Conservation (phyloP, 1,140 invertebrate species). For the Leptinotarsa undecemlineata region DNA sequence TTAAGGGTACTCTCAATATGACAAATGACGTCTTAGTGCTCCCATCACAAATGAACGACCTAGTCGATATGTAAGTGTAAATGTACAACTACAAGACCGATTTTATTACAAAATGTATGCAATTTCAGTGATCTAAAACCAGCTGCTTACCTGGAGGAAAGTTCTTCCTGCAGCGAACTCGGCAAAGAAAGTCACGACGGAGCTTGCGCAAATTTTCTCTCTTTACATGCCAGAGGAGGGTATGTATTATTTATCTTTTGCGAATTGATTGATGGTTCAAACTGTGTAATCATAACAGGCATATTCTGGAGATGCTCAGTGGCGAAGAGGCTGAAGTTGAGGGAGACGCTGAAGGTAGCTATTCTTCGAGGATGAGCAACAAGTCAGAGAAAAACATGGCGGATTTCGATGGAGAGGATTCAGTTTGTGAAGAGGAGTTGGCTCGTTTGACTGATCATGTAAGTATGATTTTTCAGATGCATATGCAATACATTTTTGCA, state of each 20-base stretch:
- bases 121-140: slow-evolving; percentile 42
- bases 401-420: slow-evolving; percentile 92
- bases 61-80: slow-evolving; percentile 30
- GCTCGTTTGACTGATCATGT: slow-evolving; percentile 73
- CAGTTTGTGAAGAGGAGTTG: slow-evolving; percentile 84
- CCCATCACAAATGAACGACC: slow-evolving; percentile 43
- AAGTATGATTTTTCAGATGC: slow-evolving; percentile 37
- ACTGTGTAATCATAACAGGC: slow-evolving; percentile 41
- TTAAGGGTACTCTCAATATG: slow-evolving; percentile 40
- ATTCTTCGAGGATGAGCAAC: slow-evolving; percentile 86
- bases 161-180: slow-evolving; percentile 55
- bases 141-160: slow-evolving; percentile 52
- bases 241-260: slow-evolving; percentile 30
- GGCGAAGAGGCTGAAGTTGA: slow-evolving; percentile 68
- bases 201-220: slow-evolving; percentile 45
- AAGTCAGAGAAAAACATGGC: slow-evolving; percentile 96
- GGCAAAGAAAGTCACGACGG: slow-evolving; percentile 47
- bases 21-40: slow-evolving; percentile 44
- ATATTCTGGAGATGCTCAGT: slow-evolving; percentile 67
- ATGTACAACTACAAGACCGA: not conserved
- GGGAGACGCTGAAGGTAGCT: slow-evolving; percentile 64
- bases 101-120: not conserved
- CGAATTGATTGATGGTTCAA: no score
- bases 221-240: slow-evolving; percentile 44
- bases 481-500: slow-evolving; percentile 36